A percentile compares a stretch with the other conserved stretches of the same genome.
Evolutionary conservation across 2,113 vertebrate genomes (phyloP).

Genomic region (Varanus komodoensis): DNA sequence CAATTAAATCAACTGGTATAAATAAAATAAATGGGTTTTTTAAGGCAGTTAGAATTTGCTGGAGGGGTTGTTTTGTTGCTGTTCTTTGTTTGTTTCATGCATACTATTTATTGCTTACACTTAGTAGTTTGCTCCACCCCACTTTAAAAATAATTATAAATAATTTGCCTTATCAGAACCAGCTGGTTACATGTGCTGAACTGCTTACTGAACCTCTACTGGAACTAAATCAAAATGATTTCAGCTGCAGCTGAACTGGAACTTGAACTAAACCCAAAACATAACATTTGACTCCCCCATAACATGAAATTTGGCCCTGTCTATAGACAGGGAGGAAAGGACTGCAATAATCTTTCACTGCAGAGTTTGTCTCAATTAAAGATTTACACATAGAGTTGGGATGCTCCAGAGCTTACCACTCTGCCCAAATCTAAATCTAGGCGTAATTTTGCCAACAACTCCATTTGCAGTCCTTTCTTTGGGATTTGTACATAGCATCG

Average conservation of each 20-base stretch:
- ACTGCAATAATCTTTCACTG: neutral
- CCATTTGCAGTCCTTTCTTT: neutral
- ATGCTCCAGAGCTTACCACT: neutral
- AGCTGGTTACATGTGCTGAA: neutral
- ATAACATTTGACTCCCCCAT: neutral
- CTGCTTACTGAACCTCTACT: neutral
- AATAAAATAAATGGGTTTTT: neutral
- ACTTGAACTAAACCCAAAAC: neutral
- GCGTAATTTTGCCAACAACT: neutral
- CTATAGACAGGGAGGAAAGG: neutral
- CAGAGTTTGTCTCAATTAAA: neutral
- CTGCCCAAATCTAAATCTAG: neutral
- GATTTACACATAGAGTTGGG: neutral
- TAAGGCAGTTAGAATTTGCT: neutral
- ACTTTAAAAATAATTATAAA: too few relatives aligned
- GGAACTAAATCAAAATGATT: neutral
- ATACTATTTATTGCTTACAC: too few relatives aligned
- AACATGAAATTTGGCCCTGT: neutral
- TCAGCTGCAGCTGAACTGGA: neutral
- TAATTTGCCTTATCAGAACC: neutral
- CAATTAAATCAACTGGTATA: neutral
- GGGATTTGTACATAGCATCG: neutral
- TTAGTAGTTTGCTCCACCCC: too few relatives aligned
- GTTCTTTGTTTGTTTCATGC: neutral
- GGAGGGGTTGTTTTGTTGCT: neutral